Conservation (phyloP, 2,888 invertebrate genomes). For the Drosophila dives region DNA sequence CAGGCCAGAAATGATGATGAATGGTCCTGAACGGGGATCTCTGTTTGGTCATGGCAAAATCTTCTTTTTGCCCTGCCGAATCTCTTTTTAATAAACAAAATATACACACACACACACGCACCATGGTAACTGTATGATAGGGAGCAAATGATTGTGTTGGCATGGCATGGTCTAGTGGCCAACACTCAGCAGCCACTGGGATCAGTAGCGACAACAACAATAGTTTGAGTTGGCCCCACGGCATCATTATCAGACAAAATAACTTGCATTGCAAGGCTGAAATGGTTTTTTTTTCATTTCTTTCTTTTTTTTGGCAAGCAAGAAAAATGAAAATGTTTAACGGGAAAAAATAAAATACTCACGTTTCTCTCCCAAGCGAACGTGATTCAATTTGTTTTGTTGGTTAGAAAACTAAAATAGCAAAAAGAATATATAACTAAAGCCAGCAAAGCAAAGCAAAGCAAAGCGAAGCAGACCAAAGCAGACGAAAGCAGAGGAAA, state of each 20-base stretch:
- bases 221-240: slow-evolving; percentile 58
- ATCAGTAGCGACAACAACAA: slow-evolving; percentile 18
- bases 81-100: slow-evolving; percentile 78
- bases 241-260: slow-evolving; percentile 73
- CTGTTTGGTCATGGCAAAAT: slow-evolving; percentile 66
- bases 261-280: slow-evolving; percentile 60
- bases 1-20: slow-evolving; percentile 76
- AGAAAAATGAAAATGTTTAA: slow-evolving; percentile 76
- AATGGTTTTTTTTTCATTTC: slow-evolving; percentile 6
- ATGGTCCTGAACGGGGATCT: slow-evolving; percentile 48
- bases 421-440: slow-evolving; percentile 64
- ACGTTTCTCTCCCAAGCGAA: slow-evolving; percentile 79
- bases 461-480: slow-evolving; percentile 33
- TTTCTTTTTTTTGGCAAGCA: slow-evolving; percentile 39
- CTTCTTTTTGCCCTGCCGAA: slow-evolving; percentile 61
- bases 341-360: slow-evolving; percentile 81
- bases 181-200: slow-evolving; percentile 65
- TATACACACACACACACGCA: slow-evolving; percentile 31
- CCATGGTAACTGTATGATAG: slow-evolving; percentile 26
- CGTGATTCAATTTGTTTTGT: slow-evolving; percentile 83
- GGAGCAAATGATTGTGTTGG: slow-evolving; percentile 65
- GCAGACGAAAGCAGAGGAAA: slow-evolving; percentile 26
- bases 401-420: slow-evolving; percentile 80
- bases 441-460: slow-evolving; percentile 51
- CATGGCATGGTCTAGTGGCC: slow-evolving; percentile 46